Percentiles rank a stretch among this genome's conserved stretches.
Conservation (phyloP, 2,888 invertebrate genomes). For the Aphidoletes aphidimyza region DNA sequence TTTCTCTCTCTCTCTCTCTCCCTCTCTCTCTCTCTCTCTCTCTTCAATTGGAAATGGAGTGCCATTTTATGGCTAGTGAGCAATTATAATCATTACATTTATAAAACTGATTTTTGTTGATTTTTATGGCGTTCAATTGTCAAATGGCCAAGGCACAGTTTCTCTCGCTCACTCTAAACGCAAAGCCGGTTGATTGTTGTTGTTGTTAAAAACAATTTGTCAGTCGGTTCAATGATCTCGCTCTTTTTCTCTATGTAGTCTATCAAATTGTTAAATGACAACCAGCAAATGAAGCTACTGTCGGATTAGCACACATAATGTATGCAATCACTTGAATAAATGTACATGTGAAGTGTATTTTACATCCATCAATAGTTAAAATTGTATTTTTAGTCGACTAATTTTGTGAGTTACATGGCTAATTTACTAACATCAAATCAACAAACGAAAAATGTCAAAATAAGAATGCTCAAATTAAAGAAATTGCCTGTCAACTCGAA, state of each 20-base stretch:
- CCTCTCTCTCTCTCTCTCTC: no score
- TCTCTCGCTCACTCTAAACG: neutral
- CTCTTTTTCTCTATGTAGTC: no score
- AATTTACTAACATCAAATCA: no score
- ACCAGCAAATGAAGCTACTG: neutral
- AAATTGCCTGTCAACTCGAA: no score
- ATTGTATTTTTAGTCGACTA: no score
- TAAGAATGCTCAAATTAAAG: no score
- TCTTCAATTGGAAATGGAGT: neutral
- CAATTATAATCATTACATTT: slow-evolving; percentile 35
- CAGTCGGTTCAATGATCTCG: neutral
- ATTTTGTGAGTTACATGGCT: no score
- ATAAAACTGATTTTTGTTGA: neutral
- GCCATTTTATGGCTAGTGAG: slow-evolving; percentile 26
- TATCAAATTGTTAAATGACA: neutral
- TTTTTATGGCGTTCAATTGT: slow-evolving; percentile 24
- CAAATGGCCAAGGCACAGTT: neutral
- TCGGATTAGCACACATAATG: neutral
- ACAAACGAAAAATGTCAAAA: no score
- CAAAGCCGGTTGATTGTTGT: neutral
- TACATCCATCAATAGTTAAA: no score
- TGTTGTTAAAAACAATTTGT: neutral
- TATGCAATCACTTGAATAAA: neutral
- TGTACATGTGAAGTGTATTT: no score
- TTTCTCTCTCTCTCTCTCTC: no score